phyloP scores from a whole-genome alignment of 2,888 invertebrate species.

The Pammene fasciana region DNA sequence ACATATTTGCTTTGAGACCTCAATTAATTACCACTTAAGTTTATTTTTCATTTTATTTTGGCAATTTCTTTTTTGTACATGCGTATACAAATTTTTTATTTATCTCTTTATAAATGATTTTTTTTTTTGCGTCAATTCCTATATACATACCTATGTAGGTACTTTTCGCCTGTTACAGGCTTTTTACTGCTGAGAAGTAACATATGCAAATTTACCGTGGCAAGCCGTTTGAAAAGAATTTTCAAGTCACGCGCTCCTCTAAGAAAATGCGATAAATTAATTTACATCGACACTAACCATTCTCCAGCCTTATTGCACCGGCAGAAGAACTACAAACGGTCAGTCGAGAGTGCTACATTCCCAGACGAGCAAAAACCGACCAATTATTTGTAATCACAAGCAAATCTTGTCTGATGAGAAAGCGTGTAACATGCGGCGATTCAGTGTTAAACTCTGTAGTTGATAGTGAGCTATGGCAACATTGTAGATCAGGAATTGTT shows the following conservation, averaged over 20 bases:
- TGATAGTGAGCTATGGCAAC: neutral
- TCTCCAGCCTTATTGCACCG: neutral
- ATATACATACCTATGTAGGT: neutral
- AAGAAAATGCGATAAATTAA: slow-evolving; percentile 40
- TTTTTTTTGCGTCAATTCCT: too few species aligned
- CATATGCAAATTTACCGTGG: slow-evolving; percentile 30
- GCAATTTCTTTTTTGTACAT: too few species aligned
- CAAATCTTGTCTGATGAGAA: slow-evolving; percentile 37
- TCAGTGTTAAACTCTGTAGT: slow-evolving; percentile 4
- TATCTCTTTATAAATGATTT: too few species aligned
- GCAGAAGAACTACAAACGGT: neutral
- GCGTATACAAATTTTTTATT: too few species aligned
- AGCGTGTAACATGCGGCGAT: slow-evolving; percentile 30
- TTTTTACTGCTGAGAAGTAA: neutral
- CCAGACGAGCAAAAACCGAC: slow-evolving; percentile 35
- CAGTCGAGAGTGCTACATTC: neutral
- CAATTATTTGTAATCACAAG: slow-evolving; percentile 37
- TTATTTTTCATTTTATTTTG: too few species aligned
- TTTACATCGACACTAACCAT: slow-evolving; percentile 18
- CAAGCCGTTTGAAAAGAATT: slow-evolving; percentile 14
- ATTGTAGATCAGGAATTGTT: neutral
- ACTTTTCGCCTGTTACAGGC: neutral
- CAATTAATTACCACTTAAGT: too few species aligned
- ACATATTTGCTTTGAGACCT: too few species aligned
- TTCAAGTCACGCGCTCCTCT: slow-evolving; percentile 24